Percentiles rank a stretch among this genome's conserved stretches.
phyloP scores from a whole-genome alignment of 2,797 vertebrate genomes.

The Cyprinodon diabolis region DNA sequence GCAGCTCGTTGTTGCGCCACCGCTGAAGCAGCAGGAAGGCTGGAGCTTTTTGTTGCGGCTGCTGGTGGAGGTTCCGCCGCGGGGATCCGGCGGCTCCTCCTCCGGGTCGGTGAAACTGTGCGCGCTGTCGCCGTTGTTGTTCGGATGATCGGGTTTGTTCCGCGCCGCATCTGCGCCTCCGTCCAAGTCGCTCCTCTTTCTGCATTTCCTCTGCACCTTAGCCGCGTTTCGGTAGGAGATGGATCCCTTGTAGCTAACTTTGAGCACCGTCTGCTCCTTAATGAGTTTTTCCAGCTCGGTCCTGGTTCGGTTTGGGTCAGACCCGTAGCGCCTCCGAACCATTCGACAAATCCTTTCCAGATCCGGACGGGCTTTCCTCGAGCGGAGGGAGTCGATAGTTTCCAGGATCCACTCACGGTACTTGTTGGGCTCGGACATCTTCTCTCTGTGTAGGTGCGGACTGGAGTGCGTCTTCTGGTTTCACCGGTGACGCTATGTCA shows the following conservation, averaged over 20 bases:
- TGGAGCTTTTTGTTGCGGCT: conserved; percentile 45
- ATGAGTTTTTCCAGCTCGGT: conserved; percentile 91
- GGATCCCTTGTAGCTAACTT: conserved; percentile 93
- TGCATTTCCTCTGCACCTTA: conserved; percentile 87
- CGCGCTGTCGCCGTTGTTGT: conserved; percentile 79
- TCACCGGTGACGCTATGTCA: conserved; percentile 73
- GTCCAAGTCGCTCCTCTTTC: conserved; percentile 79
- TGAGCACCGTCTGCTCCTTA: conserved; percentile 89
- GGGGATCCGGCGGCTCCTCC: conserved; percentile 65
- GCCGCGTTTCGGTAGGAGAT: conserved; percentile 91
- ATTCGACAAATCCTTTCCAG: conserved; percentile 91
- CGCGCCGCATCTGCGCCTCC: conserved; percentile 64
- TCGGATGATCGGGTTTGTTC: conserved; percentile 63
- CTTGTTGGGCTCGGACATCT: conserved; percentile 81
- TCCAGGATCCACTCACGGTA: conserved; percentile 92
- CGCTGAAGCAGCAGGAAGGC: conserved; percentile 52
- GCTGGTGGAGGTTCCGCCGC: conserved; percentile 47
- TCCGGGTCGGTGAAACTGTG: conserved; percentile 78
- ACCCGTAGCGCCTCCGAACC: conserved; percentile 90
- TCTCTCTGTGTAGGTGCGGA: conserved; percentile 55
- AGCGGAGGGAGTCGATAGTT: conserved; percentile 92
- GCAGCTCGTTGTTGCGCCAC: conserved; percentile 73
- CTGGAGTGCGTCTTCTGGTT: conserved; percentile 68
- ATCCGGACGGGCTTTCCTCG: conserved; percentile 91
- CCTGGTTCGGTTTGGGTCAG: conserved; percentile 88